These are phyloP conservation scores for Digitonthophagus gazella DNA, from an alignment of 2,888 invertebrate species.

Conservation along the genomic window DNA sequence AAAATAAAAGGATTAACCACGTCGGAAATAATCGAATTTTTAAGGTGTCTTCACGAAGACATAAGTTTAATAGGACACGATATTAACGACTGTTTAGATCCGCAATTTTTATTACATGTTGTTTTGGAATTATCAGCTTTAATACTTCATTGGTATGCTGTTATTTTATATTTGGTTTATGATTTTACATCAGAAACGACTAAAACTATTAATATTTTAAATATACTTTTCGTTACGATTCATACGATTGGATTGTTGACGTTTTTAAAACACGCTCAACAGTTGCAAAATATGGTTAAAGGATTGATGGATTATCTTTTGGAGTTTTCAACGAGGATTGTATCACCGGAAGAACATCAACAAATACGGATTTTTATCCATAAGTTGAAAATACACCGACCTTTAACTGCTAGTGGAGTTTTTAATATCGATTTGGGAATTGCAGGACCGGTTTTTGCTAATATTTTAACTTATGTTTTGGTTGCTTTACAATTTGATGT, in stretches of 20 bases:
- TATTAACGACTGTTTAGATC: slow-evolving; percentile 45
- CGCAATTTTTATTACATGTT: slow-evolving; percentile 44
- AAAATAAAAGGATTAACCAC: slow-evolving; percentile 35
- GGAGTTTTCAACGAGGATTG: slow-evolving; percentile 46
- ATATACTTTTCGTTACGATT: slow-evolving; percentile 43
- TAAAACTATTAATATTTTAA: slow-evolving; percentile 43
- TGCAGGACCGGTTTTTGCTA: slow-evolving; percentile 48
- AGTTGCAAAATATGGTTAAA: slow-evolving; percentile 46
- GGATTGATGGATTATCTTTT: slow-evolving; percentile 44
- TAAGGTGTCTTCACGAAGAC: slow-evolving; percentile 46
- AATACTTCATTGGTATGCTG: slow-evolving; percentile 48
- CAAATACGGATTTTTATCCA: slow-evolving; percentile 49
- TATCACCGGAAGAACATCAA: slow-evolving; percentile 44
- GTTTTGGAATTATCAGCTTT: slow-evolving; percentile 45
- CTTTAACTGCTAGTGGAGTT: slow-evolving; percentile 47
- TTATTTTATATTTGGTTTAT: slow-evolving; percentile 46
- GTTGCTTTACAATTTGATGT: slow-evolving; percentile 50
- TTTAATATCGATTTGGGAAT: slow-evolving; percentile 48
- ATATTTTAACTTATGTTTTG: slow-evolving; percentile 49
- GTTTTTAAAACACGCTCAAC: slow-evolving; percentile 45
- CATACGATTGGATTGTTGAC: slow-evolving; percentile 45
- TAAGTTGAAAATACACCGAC: slow-evolving; percentile 46
- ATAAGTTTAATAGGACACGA: slow-evolving; percentile 43
- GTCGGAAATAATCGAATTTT: slow-evolving; percentile 43
- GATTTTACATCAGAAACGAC: slow-evolving; percentile 41